phyloP scores from a whole-genome alignment of 2,113 vertebrate species.

The Solenodon paradoxus region DNA sequence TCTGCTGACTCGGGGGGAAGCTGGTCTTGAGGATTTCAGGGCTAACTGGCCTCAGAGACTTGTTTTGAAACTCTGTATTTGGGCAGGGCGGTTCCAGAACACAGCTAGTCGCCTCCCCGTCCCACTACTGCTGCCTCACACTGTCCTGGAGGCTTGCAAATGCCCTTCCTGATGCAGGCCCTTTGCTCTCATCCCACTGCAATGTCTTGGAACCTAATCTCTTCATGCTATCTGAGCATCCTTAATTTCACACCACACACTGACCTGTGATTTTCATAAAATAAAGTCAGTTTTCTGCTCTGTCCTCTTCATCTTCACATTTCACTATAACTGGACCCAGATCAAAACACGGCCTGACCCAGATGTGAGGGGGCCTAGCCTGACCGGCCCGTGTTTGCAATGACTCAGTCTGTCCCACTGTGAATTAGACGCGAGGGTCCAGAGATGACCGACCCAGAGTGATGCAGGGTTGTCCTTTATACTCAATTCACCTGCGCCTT shows the following conservation, averaged over 20 bases:
- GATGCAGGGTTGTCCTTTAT: neutral
- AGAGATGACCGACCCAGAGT: neutral
- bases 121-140: too few species aligned
- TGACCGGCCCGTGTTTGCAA: too few species aligned
- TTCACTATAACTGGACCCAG: neutral
- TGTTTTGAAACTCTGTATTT: neutral
- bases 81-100: too few species aligned
- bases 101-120: too few species aligned
- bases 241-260: neutral
- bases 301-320: neutral
- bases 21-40: rapidly evolving
- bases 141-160: neutral
- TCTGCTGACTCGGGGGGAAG: neutral
- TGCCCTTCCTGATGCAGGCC: too few species aligned
- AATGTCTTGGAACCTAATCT: neutral
- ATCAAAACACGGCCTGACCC: rapidly evolving
- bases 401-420: neutral
- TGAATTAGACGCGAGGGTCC: neutral
- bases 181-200: rapidly evolving
- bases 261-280: neutral
- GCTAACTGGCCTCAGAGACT: neutral
- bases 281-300: neutral
- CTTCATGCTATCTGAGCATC: neutral
- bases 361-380: rapidly evolving
- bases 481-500: neutral